A percentile compares a stretch with the other conserved stretches of the same genome.
phyloP scores from a whole-genome alignment of 2,888 invertebrate genomes.

The Dugesia japonica region DNA sequence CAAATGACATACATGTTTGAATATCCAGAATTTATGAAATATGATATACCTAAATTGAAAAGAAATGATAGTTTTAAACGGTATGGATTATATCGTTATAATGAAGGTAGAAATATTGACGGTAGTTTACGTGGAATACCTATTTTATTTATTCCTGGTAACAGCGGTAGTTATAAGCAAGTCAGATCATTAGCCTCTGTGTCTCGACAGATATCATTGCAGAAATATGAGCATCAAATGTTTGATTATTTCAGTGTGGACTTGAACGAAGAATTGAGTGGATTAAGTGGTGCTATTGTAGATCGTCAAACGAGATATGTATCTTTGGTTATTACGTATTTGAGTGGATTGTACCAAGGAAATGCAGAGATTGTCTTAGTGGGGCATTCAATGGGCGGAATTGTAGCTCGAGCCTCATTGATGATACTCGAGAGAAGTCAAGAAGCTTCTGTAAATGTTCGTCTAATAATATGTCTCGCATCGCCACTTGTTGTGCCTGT shows the following conservation, averaged over 20 bases:
- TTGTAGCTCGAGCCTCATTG: neutral
- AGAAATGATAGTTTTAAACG: neutral
- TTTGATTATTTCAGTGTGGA: constrained; percentile 82
- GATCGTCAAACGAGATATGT: neutral
- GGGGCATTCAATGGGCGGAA: neutral
- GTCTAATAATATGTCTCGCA: neutral
- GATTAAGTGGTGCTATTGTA: neutral
- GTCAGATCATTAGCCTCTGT: constrained; percentile 78
- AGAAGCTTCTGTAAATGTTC: neutral
- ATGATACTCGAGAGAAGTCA: neutral
- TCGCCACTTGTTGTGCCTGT: neutral
- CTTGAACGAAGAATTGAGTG: constrained; percentile 57
- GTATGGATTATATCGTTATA: neutral
- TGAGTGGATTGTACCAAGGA: neutral
- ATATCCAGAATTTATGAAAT: neutral
- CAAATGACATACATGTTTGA: neutral
- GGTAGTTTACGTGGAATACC: constrained; percentile 62
- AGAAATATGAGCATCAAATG: constrained; percentile 58
- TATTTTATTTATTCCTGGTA: constrained; percentile 81
- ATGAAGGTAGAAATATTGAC: neutral
- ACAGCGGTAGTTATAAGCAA: constrained; percentile 79
- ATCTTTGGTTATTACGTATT: neutral
- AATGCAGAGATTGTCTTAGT: neutral
- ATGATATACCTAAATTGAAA: neutral
- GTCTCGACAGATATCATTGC: constrained; percentile 65